These are phyloP conservation scores for Mythimna lalbum DNA, from an alignment of 2,888 invertebrate species.

Conservation along the genomic window DNA sequence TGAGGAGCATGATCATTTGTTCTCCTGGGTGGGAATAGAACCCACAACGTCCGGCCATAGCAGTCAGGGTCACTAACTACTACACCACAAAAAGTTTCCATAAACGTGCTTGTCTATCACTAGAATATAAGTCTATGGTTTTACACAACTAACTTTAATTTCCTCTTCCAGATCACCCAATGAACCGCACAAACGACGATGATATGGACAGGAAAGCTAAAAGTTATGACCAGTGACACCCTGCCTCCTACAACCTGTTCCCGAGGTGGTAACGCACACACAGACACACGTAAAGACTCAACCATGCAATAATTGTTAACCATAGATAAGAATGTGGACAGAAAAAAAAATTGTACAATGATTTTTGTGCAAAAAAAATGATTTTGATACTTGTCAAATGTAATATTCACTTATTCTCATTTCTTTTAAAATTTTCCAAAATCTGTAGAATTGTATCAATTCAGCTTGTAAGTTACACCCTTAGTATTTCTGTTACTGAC, in stretches of 20 bases:
- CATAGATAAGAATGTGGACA: slow-evolving; percentile 6
- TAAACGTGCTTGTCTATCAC: no score
- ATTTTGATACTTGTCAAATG: slow-evolving; percentile 29
- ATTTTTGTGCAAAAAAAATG: not conserved
- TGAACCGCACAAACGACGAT: slow-evolving; percentile 87
- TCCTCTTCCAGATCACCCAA: slow-evolving; percentile 79
- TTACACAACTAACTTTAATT: not conserved
- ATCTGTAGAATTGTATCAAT: not conserved
- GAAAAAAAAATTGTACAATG: not conserved
- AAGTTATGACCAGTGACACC: slow-evolving; percentile 85
- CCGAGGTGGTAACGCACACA: slow-evolving; percentile 65
- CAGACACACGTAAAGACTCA: slow-evolving; percentile 46
- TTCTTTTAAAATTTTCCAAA: not conserved
- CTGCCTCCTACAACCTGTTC: slow-evolving; percentile 32
- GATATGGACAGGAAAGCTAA: slow-evolving; percentile 88
- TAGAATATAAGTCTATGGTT: no score
- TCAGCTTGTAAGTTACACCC: no score
- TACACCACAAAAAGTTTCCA: no score
- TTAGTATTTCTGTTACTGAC: not conserved
- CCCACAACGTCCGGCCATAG: no score
- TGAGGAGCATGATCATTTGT: no score
- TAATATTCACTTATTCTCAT: not conserved
- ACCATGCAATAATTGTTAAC: slow-evolving; percentile 52
- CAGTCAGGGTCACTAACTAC: no score
- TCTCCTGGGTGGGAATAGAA: no score